Base-by-base conservation (phyloP, 2,888 invertebrate species). In the Metacarcinus magister region DNA sequence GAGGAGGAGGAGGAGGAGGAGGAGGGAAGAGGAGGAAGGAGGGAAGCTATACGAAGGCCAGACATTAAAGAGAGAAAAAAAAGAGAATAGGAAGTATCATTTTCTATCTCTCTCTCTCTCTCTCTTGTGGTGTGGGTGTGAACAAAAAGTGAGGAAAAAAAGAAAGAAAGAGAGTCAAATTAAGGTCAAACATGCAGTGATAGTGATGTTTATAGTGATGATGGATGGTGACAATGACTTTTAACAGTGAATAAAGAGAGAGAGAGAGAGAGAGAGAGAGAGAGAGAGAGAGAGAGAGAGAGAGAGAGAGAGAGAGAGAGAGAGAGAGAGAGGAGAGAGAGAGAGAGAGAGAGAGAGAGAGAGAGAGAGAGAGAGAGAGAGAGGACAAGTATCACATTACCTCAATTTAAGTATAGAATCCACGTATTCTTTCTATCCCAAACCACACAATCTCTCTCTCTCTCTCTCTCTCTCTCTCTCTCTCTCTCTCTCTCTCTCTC, bases 1-100 rank as follows among this genome's bases (percentile, higher is more conserved):
- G 92, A 92, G 92, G 48, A 92, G 92, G 92, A 92, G 92, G 92
- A 92, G 39, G 92, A 92, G 44, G 92, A 92, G 92, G 44, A 44
- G 92, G 48, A 44, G 54, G 23, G 43, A 43, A 46, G 43, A 23
- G 39, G 19, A n/a, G n/a, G 48, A 44, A 28, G 28, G 10, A 8
- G 44, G 54, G 54, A 54, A n/a, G n/a, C n/a, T n/a, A n/a, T n/a
- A n/a, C n/a, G n/a, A n/a, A n/a, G n/a, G n/a, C n/a, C n/a, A 19
- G 60, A 60, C 10, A 19, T 13, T 7, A 19, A 19, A 16, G 60
- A 19, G 19, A 19, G 19, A 16, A 19, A 19, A 16, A 19, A 19
- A 16, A 16, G 19, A 16, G 60, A 19, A 16, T 7, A 60, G 60
- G 60, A 60, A 19, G 60, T n/a, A n/a, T n/a, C n/a, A n/a, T n/a